phyloP scores from a whole-genome alignment of 2,888 invertebrate species.

The Idaea aversata region DNA sequence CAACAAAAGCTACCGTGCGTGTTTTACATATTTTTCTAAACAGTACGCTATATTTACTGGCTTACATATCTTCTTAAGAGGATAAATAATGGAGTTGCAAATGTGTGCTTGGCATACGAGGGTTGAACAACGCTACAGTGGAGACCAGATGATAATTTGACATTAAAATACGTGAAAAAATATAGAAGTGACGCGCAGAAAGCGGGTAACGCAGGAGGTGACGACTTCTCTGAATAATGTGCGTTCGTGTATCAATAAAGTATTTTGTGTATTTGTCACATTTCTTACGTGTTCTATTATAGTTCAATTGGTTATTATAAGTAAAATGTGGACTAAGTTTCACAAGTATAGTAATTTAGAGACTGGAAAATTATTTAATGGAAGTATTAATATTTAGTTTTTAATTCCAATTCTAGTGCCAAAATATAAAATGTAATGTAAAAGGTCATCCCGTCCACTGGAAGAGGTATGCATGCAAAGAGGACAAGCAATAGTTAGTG shows the following conservation, averaged over 20 bases:
- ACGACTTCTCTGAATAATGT: conserved; percentile 15
- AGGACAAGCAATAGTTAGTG: too few species aligned
- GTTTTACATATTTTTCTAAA: conserved; percentile 70
- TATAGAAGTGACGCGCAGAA: conserved; percentile 27
- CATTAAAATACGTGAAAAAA: conserved; percentile 36
- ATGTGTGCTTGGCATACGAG: conserved; percentile 54
- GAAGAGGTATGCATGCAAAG: too few species aligned
- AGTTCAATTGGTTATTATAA: too few species aligned
- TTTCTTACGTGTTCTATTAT: background rate
- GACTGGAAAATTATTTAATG: too few species aligned
- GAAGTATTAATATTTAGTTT: too few species aligned
- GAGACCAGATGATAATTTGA: conserved; percentile 52
- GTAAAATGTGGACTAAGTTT: too few species aligned
- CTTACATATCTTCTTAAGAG: conserved; percentile 61
- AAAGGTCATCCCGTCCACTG: too few species aligned
- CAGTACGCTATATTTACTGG: conserved; percentile 60
- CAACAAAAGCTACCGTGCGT: conserved; percentile 65
- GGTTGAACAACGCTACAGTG: conserved; percentile 40
- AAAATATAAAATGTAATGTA: too few species aligned
- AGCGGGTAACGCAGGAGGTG: conserved; percentile 20
- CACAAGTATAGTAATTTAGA: too few species aligned
- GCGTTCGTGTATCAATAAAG: conserved; percentile 3
- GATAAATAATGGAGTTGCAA: conserved; percentile 64
- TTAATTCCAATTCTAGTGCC: too few species aligned
- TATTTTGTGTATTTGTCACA: background rate